Conservation (phyloP, 2,888 invertebrate genomes). For the Hirtodrosophila cameraria region DNA sequence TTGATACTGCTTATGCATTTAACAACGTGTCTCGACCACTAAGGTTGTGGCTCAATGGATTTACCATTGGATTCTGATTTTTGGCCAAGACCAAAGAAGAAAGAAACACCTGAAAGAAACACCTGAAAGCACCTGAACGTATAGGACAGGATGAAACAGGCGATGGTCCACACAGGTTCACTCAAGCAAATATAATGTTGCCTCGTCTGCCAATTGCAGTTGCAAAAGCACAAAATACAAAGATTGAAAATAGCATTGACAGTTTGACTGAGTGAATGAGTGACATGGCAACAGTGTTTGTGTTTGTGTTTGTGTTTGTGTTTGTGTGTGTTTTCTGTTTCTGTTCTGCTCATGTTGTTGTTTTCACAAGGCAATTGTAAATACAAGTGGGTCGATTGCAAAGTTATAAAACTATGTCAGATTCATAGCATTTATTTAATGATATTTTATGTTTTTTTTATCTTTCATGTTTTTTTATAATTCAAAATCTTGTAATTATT, state of each 20-base stretch:
- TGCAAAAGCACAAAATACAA: slow-evolving; percentile 68
- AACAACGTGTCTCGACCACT: slow-evolving; percentile 40
- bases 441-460: too few relatives aligned
- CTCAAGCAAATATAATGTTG: slow-evolving; percentile 75
- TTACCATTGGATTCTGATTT: slow-evolving; percentile 26
- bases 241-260: slow-evolving; percentile 72
- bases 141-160: not conserved
- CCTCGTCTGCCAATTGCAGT: slow-evolving; percentile 69
- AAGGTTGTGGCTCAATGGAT: slow-evolving; percentile 46
- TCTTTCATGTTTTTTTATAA: too few relatives aligned
- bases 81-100: slow-evolving; percentile 31
- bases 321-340: slow-evolving; percentile 19
- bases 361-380: slow-evolving; percentile 49
- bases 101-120: slow-evolving; percentile 25
- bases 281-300: slow-evolving; percentile 55
- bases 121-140: slow-evolving; percentile 18
- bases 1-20: slow-evolving; percentile 67
- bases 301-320: slow-evolving; percentile 4
- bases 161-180: slow-evolving; percentile 48
- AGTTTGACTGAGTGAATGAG: slow-evolving; percentile 72
- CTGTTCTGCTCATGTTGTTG: slow-evolving; percentile 37
- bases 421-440: too few relatives aligned
- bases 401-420: slow-evolving; percentile 1
- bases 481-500: too few relatives aligned
- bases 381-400: slow-evolving; percentile 35